These are phyloP conservation scores for Mallotus villosus DNA, from an alignment of 2,797 vertebrate genomes.

Conservation along the genomic window DNA sequence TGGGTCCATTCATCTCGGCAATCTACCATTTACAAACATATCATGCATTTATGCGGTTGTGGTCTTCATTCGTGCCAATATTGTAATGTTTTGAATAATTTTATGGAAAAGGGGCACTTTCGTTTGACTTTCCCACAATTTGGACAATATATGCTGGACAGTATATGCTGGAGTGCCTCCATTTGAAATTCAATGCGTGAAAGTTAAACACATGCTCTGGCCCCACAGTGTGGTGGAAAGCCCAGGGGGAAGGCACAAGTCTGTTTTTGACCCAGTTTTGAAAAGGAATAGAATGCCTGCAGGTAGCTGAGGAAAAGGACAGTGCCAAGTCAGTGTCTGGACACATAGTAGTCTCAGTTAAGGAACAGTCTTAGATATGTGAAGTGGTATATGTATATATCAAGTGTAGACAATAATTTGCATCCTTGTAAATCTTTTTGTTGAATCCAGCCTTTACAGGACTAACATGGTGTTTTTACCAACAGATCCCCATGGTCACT, in stretches of 20 bases:
- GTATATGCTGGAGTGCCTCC: constrained; percentile 37
- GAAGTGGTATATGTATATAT: not conserved
- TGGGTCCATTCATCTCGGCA: not conserved
- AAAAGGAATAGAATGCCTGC: constrained; percentile 62
- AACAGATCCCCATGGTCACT: constrained; percentile 89
- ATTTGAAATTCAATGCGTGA: constrained; percentile 66
- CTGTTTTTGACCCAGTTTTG: constrained; percentile 74
- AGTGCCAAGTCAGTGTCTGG: constrained; percentile 51
- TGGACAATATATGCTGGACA: constrained; percentile 40
- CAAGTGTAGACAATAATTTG: not conserved
- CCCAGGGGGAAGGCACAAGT: constrained; percentile 53
- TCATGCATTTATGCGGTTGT: constrained; percentile 30
- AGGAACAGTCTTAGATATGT: constrained; percentile 28
- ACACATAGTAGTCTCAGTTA: constrained; percentile 59
- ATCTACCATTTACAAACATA: constrained; percentile 16
- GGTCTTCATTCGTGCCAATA: constrained; percentile 18
- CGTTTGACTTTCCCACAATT: constrained; percentile 32
- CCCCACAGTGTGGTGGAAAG: constrained; percentile 52
- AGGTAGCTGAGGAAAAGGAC: constrained; percentile 57
- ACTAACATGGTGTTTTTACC: constrained; percentile 58
- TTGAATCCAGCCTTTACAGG: not conserved
- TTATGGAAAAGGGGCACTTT: constrained; percentile 33
- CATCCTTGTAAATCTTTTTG: not conserved
- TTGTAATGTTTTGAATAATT: constrained; percentile 26
- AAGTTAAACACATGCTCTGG: constrained; percentile 62